Evolutionary conservation across 2,797 vertebrate genomes (phyloP), one percentile per base, ranked within the genome.

Genomic region (Alectoris magna): DNA sequence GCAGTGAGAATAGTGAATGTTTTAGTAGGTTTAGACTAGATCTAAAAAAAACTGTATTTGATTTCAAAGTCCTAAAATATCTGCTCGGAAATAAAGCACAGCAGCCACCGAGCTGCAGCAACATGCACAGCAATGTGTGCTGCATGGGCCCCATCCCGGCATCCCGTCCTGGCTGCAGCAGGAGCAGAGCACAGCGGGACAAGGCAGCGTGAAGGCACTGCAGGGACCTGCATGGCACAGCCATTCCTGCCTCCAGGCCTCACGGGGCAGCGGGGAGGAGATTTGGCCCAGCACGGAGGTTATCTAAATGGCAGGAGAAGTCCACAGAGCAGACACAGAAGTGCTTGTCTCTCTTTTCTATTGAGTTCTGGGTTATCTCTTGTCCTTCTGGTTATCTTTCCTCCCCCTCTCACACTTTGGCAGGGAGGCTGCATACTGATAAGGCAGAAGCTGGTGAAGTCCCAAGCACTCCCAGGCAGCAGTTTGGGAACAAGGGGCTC

Each of bases 21-120:
- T 97, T 97, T 96, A 95, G 95, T 91, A 96, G 87, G 93, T 97
- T 97, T 97, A 77, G 86, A 97, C 87, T 97, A 93, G 79, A 67
- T 93, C 86, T 84, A 80, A 88, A 60, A 73, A 73, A 66, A 49
- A 41, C 93, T 91, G 44, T 81, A 88, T 90, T 97, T 91, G 88
- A 88, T 96, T 97, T 96, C 88, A 89, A 55, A 95, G 27, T 94
- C 94, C 95, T 97, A 95, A 96, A 96, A 96, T 93, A 96, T 70
- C 77, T 91, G 29, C 64, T 24, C 44, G 38, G 36, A 46, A 39
- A 34, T 51, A 53, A 82, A 72, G 31, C 74, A 16, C 13, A n/a
- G n/a, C 38, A 7, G 13, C 5, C 10, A 12, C 16, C 2, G 5
- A 9, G 27, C 62, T 43, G 60, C 62, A 9, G 39, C 12, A 43